These are phyloP conservation scores for Rhagonycha fulva DNA, from an alignment of 2,888 invertebrate species.

Conservation along the genomic window DNA sequence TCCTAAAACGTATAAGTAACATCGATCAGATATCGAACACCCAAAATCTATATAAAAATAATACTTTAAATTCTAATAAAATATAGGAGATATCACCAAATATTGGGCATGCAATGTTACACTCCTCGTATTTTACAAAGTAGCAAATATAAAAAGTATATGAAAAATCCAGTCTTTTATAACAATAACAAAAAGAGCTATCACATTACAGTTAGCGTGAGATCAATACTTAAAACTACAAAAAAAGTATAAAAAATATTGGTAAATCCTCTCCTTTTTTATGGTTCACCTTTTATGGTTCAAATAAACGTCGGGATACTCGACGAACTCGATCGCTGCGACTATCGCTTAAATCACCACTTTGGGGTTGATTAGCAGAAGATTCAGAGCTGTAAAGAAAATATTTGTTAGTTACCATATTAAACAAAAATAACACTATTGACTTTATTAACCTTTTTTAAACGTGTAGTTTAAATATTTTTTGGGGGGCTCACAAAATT, in stretches of 20 bases:
- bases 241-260: background rate
- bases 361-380: background rate
- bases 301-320: background rate
- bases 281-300: background rate
- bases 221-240: background rate
- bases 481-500: no score
- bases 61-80: background rate
- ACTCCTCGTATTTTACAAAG: background rate
- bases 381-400: background rate
- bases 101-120: background rate
- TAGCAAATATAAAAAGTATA: background rate
- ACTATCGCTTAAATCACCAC: background rate
- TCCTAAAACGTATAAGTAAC: background rate
- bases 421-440: background rate
- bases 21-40: background rate
- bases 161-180: background rate
- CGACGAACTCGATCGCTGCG: background rate
- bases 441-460: background rate
- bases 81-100: background rate
- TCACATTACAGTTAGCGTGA: background rate
- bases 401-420: background rate
- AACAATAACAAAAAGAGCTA: background rate
- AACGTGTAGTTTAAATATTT: background rate
- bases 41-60: background rate
- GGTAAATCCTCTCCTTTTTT: background rate